Base-by-base conservation (phyloP, 2,888 invertebrate genomes). In the Metellina segmentata region DNA sequence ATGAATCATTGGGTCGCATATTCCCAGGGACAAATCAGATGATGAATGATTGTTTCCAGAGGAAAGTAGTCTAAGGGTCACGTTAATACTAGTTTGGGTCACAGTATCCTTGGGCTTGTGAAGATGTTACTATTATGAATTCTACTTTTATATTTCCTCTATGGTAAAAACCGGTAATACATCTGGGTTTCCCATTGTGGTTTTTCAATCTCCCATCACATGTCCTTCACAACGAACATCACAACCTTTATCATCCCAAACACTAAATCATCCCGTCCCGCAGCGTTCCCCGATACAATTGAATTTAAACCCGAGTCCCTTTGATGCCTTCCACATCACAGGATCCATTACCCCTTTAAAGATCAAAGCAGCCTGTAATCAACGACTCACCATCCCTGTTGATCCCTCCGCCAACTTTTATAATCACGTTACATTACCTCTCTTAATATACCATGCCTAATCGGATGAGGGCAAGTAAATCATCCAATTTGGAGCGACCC, bases 391-490 rank as follows among this genome's bases (percentile, higher is more conserved):
- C 16, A 11, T 11, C n/a, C 9, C 79, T 53, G 61, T 71, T 83
- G 70, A 20, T 71, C 34, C 34, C 79, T 82, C 70, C 89, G 69
- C 77, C 78, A 48, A 79, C 83, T 83, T 89, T 89, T 72, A 79
- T 79, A 89, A 89, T 85, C 74, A 72, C 75, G 72, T 87, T 91
- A 85, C 81, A 87, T 91, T 86, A 86, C 69, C 77, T 75, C 82
- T 82, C 81, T 81, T 91, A 72, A 87, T 91, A 86, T 34, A n/a
- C 70, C 75, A 11, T 34, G 72, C 52, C 61, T 91, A 91, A 86
- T 91, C 75, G 81, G 81, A 87, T 86, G 48, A 75, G 72, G 61
- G 16, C 74, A 34, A 53, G 87, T 88, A 88, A 88, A 88, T 88
- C 88, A 81, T 88, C 88, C 81, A 88, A 81, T 81, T 88, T 72